These are phyloP conservation scores for Frankliniella fusca DNA, from an alignment of 2,888 invertebrate species.

Conservation along the genomic window DNA sequence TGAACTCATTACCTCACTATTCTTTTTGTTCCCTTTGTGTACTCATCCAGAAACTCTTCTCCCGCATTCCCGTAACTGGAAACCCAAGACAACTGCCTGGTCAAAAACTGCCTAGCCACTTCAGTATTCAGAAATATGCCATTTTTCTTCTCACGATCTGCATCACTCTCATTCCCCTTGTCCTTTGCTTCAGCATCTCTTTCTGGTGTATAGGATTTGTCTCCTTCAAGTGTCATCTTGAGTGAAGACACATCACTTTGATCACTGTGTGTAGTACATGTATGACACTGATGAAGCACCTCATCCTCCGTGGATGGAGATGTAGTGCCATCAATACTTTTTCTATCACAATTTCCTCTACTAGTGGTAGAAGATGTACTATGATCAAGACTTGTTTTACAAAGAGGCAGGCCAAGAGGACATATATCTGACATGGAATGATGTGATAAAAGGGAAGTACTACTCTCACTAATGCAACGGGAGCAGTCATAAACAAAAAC, in stretches of 20 bases:
- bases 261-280: constrained; percentile 43
- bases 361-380: constrained; percentile 56
- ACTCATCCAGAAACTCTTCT: constrained; percentile 64
- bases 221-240: constrained; percentile 42
- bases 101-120: constrained; percentile 71
- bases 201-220: constrained; percentile 34
- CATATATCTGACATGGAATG: constrained; percentile 62
- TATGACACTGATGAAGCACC: constrained; percentile 35
- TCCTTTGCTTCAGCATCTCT: constrained; percentile 38
- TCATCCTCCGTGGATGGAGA: constrained; percentile 51
- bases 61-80: constrained; percentile 55
- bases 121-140: constrained; percentile 73
- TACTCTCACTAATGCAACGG: constrained; percentile 58
- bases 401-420: constrained; percentile 58
- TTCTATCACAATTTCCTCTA: constrained; percentile 55
- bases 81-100: constrained; percentile 69
- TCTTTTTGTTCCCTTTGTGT: constrained; percentile 62
- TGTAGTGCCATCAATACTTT: constrained; percentile 56
- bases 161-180: constrained; percentile 41
- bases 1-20: neutral
- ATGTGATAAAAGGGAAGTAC: constrained; percentile 56
- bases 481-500: constrained; percentile 64
- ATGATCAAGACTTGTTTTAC: constrained; percentile 58
- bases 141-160: constrained; percentile 52
- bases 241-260: constrained; percentile 48